A percentile compares a stretch with the other conserved stretches of the same genome.
phyloP scores from a whole-genome alignment of 2,797 vertebrate genomes.

The Lerista edwardsae region DNA sequence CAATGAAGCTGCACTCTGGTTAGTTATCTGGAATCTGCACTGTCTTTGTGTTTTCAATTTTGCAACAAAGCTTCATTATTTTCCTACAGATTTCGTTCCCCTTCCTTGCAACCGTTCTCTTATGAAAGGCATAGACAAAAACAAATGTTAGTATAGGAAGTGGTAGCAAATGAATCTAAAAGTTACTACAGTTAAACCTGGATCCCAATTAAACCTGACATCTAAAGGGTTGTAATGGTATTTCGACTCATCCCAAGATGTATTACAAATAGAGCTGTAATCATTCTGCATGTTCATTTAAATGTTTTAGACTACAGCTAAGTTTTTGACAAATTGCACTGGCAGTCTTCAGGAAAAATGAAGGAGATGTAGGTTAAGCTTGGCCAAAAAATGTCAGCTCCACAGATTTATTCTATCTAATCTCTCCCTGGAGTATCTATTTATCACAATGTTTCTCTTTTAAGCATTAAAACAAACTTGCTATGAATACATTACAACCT shows the following conservation, averaged over 20 bases:
- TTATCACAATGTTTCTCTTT: conserved; percentile 8
- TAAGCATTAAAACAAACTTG: conserved; percentile 22
- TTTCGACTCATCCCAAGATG: conserved; percentile 10
- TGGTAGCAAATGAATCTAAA: conserved; percentile 20
- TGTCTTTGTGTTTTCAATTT: background rate
- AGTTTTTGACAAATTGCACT: conserved; percentile 10
- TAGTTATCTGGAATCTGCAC: background rate
- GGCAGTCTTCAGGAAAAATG: background rate
- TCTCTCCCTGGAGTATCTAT: conserved; percentile 1
- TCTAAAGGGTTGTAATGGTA: conserved; percentile 14
- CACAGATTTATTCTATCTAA: conserved; percentile 23
- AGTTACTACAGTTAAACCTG: conserved; percentile 26
- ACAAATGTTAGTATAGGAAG: conserved; percentile 22
- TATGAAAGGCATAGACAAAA: background rate
- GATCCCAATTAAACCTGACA: conserved; percentile 20
- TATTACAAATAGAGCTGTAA: conserved; percentile 8
- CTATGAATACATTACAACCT: conserved; percentile 24
- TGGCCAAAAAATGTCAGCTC: conserved; percentile 8
- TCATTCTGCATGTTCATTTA: background rate
- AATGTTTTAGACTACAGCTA: background rate
- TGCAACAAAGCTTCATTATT: background rate
- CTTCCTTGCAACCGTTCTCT: background rate
- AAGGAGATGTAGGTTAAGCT: background rate
- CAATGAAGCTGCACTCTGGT: background rate
- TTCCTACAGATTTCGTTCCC: background rate